A percentile compares a stretch with the other conserved stretches of the same genome.
Evolutionary conservation across 2,113 vertebrate genomes (phyloP).

Genomic region (Brienomyrus brachyistius): DNA sequence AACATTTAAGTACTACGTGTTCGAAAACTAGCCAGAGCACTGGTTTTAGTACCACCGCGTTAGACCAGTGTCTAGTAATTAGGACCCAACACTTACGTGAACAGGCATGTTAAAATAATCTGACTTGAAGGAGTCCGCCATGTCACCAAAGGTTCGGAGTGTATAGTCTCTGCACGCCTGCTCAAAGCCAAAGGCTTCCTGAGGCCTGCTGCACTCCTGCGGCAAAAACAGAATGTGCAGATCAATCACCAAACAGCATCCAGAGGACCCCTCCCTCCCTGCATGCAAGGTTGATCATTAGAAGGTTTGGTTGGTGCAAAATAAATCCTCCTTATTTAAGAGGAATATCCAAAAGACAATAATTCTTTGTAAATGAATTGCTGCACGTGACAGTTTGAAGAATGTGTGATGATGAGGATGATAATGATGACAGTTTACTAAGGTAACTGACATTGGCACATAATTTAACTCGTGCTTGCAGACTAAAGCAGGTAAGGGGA

Average conservation of each 20-base stretch:
- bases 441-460: neutral
- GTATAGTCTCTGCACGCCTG: conserved; percentile 89
- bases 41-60: neutral
- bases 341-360: neutral
- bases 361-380: neutral
- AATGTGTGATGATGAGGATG: neutral
- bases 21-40: neutral
- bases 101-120: conserved; percentile 99
- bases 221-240: conserved; percentile 12
- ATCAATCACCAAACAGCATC: neutral
- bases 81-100: conserved; percentile 70
- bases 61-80: neutral
- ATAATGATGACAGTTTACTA: neutral
- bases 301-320: neutral
- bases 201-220: conserved; percentile 92
- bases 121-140: conserved; percentile 97
- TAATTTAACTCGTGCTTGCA: neutral
- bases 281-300: neutral
- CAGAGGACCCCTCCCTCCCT: neutral
- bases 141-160: conserved; percentile 87
- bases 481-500: neutral
- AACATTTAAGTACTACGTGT: neutral
- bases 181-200: conserved; percentile 95
- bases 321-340: neutral
- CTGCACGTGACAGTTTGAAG: neutral